These are phyloP conservation scores for Cassiopea xamachana DNA, from an alignment of 30 jellyfish, hydroid and myxozoan species.

Conservation along the genomic window DNA sequence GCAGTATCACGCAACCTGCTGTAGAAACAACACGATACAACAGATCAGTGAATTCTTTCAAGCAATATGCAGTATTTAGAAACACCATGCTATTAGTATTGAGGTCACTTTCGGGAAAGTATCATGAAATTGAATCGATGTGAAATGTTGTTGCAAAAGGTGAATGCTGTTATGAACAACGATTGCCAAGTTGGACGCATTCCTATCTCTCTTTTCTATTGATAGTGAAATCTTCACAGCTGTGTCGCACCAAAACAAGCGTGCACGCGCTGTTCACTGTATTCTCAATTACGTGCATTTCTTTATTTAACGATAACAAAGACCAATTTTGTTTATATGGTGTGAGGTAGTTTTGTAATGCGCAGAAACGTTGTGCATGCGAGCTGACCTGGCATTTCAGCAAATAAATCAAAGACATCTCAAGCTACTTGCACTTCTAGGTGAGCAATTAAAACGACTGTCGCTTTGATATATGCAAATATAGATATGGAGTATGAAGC, in stretches of 20 bases:
- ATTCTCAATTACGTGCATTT: background rate
- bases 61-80: background rate
- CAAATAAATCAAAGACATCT: background rate
- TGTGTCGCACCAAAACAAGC: constrained; percentile 11
- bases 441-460: background rate
- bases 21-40: background rate
- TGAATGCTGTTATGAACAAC: constrained; percentile 10
- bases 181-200: background rate
- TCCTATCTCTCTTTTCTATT: constrained; percentile 5
- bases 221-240: background rate
- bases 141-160: background rate
- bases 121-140: background rate
- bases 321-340: background rate
- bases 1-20: background rate
- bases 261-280: constrained; percentile 6
- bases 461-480: too few relatives aligned
- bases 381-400: background rate
- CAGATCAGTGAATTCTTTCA: background rate
- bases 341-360: background rate
- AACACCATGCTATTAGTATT: background rate
- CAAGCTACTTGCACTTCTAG: background rate
- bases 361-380: background rate
- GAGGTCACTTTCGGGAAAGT: background rate
- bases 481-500: too few relatives aligned
- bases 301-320: background rate